A percentile compares a stretch with the other conserved stretches of the same genome.
phyloP scores from a whole-genome alignment of 2,888 invertebrate species.

The Lucinisca nassula region DNA sequence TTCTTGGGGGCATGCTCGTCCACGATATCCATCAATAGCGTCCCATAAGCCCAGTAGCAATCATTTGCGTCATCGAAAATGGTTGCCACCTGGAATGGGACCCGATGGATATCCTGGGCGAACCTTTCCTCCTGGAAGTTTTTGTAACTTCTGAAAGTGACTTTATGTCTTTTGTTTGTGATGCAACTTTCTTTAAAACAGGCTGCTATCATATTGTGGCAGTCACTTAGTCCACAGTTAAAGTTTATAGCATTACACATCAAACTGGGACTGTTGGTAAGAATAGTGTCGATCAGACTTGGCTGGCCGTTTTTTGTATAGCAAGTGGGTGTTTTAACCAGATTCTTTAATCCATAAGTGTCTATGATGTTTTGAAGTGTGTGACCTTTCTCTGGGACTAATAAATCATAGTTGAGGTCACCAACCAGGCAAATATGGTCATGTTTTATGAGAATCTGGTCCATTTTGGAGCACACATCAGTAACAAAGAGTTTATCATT shows the following conservation, averaged over 20 bases:
- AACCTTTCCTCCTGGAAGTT: not conserved
- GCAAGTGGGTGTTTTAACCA: not conserved
- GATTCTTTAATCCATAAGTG: not conserved
- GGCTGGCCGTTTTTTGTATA: not conserved
- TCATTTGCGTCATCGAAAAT: not conserved
- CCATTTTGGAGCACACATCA: too few species aligned
- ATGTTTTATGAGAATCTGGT: too few species aligned
- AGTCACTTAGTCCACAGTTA: not conserved
- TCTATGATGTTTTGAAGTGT: not conserved
- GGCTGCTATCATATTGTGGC: not conserved
- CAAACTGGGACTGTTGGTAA: not conserved
- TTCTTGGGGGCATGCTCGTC: too few species aligned
- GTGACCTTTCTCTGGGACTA: not conserved
- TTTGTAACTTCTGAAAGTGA: not conserved
- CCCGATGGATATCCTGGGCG: not conserved
- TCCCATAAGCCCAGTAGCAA: not conserved
- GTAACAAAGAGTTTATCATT: too few species aligned
- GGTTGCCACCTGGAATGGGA: not conserved
- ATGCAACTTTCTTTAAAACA: not conserved
- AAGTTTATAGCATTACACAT: not conserved
- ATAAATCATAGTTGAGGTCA: not conserved
- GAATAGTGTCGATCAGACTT: not conserved
- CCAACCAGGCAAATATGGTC: not conserved
- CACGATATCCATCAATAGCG: not conserved
- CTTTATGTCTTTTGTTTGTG: not conserved